Base-by-base conservation (phyloP, 92 coral and sea anemone genomes). In the Muricea muricata region DNA sequence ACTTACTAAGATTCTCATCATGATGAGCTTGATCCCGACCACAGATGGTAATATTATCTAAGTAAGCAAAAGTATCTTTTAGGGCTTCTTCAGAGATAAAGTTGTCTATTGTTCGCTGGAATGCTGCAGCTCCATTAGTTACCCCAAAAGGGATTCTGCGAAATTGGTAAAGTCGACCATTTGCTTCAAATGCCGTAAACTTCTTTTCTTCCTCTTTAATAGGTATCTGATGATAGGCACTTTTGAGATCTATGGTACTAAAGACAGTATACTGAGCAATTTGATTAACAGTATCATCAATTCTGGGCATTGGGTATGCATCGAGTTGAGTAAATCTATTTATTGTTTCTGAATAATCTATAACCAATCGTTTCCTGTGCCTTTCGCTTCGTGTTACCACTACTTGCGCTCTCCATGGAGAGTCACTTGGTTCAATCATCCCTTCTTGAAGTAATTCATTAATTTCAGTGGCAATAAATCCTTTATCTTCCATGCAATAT, bases 291-390 rank as follows among this genome's bases (percentile, higher is more conserved):
- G 56, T 48, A 3, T 48, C 12, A 3, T 48, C 56, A 48, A 48
- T 48, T 48, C 56, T 48, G 18, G 56, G 56, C 56, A 48, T 48
- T 7, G 56, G 56, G 12, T 48, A 48, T 18, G 56, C 56, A 48
- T 48, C 56, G 56, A 48, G 56, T 48, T 48, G 21, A 20, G 56
- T 52, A 13, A 52, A 52, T 52, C 60, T 3, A 17, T 52, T 52
- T 15, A 5, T 52, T 52, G 21, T 52, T 52, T 90, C 90, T 1
- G 87, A 91, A 66, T 91, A 91, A 65, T 87, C 91, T 13, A 90
- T 87, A 14, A 91, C 94, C 31, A 90, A 66, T 41, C 93, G 45
- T 63, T 46, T 90, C 78, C 71, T 18, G 1, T 52, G 60, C 1
- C 24, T 52, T n/a, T 52, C 60, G 7, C 20, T 52, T 21, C 56